phyloP scores from a whole-genome alignment of 2,113 vertebrate genomes.

The Monopterus albus region DNA sequence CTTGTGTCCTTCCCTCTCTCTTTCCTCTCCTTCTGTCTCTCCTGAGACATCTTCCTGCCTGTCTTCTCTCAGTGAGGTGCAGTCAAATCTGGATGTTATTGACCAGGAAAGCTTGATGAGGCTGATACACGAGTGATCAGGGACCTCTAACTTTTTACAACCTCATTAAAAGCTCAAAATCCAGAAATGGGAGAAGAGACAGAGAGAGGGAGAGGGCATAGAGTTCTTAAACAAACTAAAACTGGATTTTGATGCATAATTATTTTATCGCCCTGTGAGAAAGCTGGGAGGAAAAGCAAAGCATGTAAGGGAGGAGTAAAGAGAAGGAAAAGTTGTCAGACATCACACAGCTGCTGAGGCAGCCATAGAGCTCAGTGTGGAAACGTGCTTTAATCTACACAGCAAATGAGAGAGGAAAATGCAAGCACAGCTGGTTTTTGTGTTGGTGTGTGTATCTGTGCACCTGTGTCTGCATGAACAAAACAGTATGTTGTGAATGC shows the following conservation, averaged over 20 bases:
- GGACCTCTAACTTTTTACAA: constrained; percentile 65
- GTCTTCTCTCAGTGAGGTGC: constrained; percentile 17
- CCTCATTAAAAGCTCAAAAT: constrained; percentile 43
- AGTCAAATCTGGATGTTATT: constrained; percentile 57
- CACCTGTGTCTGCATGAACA: constrained; percentile 45
- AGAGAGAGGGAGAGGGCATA: neutral
- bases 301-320: constrained; percentile 9
- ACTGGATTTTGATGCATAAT: constrained; percentile 25
- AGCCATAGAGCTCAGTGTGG: constrained; percentile 38
- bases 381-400: constrained; percentile 73
- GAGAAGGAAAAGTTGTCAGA: constrained; percentile 45
- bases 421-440: constrained; percentile 47
- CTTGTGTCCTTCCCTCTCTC: neutral
- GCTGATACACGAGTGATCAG: constrained; percentile 58
- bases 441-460: constrained; percentile 3
- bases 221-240: constrained; percentile 28
- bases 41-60: constrained; percentile 27
- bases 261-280: constrained; percentile 30
- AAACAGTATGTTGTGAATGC: constrained; percentile 21
- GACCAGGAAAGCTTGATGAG: constrained; percentile 72
- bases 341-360: too few relatives aligned
- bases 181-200: neutral
- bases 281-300: constrained; percentile 22
- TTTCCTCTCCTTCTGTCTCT: constrained; percentile 1
- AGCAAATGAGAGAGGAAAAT: constrained; percentile 73